Conservation (phyloP, 1,140 invertebrate genomes). For the Camponotus pennsylvanicus region DNA sequence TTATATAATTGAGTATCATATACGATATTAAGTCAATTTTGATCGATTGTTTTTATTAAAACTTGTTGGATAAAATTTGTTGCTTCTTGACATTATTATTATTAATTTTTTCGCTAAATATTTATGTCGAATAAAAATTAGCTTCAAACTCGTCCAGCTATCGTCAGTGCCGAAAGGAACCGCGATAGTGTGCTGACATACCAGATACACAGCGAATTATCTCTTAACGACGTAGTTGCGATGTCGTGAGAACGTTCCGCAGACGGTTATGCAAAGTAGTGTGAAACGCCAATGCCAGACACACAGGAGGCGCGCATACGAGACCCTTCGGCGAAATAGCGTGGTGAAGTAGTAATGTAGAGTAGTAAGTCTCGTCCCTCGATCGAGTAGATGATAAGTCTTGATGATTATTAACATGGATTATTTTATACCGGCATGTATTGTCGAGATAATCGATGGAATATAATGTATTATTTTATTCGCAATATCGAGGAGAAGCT, state of each 20-base stretch:
- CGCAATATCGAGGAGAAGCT: neutral
- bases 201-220: conserved; percentile 39
- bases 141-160: neutral
- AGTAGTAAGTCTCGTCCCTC: conserved; percentile 1
- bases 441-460: too few relatives aligned
- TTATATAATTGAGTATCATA: too few relatives aligned
- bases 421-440: conserved; percentile 11
- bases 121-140: conserved; percentile 20
- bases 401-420: conserved; percentile 21
- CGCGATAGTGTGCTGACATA: conserved; percentile 45
- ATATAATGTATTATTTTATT: neutral
- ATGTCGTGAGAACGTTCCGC: conserved; percentile 58
- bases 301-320: conserved; percentile 6
- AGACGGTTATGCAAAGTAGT: conserved; percentile 56
- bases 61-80: neutral
- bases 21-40: too few relatives aligned
- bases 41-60: neutral
- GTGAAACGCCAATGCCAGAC: conserved; percentile 44
- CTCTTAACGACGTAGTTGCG: conserved; percentile 40
- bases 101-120: neutral
- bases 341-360: neutral
- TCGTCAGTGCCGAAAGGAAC: conserved; percentile 44
- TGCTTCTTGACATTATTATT: neutral
- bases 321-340: neutral
- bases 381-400: neutral